Base-by-base conservation (phyloP, 2,113 vertebrate species). In the Pica pica region DNA sequence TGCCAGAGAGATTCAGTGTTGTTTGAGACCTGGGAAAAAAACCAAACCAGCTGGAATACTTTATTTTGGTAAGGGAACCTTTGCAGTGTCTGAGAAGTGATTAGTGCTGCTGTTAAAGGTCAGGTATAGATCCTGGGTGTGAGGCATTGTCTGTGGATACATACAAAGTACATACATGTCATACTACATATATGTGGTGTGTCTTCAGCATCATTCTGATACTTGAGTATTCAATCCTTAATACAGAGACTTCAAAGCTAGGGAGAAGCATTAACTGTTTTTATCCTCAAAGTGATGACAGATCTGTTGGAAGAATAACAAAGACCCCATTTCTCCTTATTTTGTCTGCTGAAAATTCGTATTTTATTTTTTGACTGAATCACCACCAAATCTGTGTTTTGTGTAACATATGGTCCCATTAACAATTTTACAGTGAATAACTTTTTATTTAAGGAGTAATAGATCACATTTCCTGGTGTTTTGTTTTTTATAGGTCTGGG, bases 131-230 rank as follows among this genome's bases (percentile, higher is more conserved):
- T 74, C 24, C 44, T n/a, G n/a, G 18, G 7, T 26, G 5, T 57
- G 23, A 39, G 81, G 28, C 17, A 7, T 17, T 52, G 24, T 44
- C 75, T 76, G 74, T 80, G 68, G 20, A 10, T 69, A 9, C 8
- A 3, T 31, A 12, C 0, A 1, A 28, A 1, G 2, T 64, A 30
- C 16, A 5, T 65, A 44, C 1, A 5, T 46, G 22, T 47, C 16
- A 3, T 60, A 10, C 24, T 65, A 4, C 17, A 1, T 44, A 2
- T 3, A 1, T 33, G 16, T 79, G 14, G 11, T 44, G 17, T 59
- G 47, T 79, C 49, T 69, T 83, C 61, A 52, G 47, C 41, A 28
- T 87, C 1, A 1, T 69, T 90, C 35, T 65, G 41, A 23, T 64
- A 10, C 35, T 59, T 52, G 31, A 60, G 8, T 55, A 14, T n/a